Conservation (phyloP, 2,797 vertebrate species). For the Malacoraja senta region DNA sequence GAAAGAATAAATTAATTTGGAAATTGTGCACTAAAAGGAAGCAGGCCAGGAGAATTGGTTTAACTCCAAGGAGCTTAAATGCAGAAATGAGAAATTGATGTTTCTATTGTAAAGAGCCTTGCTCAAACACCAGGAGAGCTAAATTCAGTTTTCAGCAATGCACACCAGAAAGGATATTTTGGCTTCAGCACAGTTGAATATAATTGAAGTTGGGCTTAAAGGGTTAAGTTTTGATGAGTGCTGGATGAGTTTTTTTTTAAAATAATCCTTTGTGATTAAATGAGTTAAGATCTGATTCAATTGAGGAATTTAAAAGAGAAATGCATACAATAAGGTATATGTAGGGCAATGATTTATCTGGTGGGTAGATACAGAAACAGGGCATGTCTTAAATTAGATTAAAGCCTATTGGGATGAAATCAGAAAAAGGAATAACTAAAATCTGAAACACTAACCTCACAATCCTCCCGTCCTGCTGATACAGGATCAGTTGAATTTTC, state of each 20-base stretch:
- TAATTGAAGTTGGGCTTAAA: background rate
- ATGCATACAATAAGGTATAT: background rate
- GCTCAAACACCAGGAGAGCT: background rate
- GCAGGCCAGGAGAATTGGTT: too few species aligned
- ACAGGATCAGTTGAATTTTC: background rate
- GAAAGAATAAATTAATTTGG: background rate
- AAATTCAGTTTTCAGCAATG: background rate
- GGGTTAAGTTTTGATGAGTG: background rate
- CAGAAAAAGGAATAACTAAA: background rate
- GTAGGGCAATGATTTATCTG: background rate
- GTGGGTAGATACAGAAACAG: background rate
- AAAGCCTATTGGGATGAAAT: background rate
- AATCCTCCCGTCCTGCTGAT: background rate
- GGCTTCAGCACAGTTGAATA: background rate
- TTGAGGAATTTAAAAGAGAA: background rate
- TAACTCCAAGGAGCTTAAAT: background rate
- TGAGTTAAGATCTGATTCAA: background rate
- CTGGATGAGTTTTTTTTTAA: background rate
- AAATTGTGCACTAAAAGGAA: too few species aligned
- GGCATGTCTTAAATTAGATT: slow-evolving; percentile 2
- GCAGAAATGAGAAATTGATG: background rate
- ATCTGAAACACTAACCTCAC: background rate
- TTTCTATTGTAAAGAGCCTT: background rate
- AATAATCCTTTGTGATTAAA: background rate
- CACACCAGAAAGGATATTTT: background rate